Percentiles rank a stretch among this genome's conserved stretches.
phyloP scores from a whole-genome alignment of 2,888 invertebrate species.

The Globia sparganii region DNA sequence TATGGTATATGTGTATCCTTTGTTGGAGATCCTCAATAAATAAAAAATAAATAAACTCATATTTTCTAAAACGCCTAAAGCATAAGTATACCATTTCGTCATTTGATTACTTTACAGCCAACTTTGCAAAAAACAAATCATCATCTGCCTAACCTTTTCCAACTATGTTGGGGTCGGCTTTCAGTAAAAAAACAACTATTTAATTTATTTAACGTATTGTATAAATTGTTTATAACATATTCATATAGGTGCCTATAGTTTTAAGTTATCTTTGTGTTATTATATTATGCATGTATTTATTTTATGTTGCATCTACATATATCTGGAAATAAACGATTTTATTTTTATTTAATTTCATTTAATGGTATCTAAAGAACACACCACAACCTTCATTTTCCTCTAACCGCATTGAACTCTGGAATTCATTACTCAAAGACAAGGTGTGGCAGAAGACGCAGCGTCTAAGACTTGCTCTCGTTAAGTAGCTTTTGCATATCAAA shows the following conservation, averaged over 20 bases:
- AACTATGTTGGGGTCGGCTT: too few relatives aligned
- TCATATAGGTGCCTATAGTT: too few relatives aligned
- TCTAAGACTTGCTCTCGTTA: constrained; percentile 53
- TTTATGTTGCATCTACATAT: too few relatives aligned
- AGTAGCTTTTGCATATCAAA: constrained; percentile 65
- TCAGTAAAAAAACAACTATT: background rate
- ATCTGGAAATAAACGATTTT: background rate
- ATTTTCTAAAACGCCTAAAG: background rate
- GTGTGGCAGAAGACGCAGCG: constrained; percentile 10
- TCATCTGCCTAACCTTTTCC: too few relatives aligned
- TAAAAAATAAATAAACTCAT: too few relatives aligned
- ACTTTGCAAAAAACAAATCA: background rate
- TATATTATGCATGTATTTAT: too few relatives aligned
- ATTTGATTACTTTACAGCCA: background rate
- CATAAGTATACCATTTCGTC: background rate
- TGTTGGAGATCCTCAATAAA: too few relatives aligned
- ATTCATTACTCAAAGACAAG: constrained; percentile 50
- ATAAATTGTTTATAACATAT: too few relatives aligned
- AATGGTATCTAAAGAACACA: background rate
- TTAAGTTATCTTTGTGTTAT: too few relatives aligned
- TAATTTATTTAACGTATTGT: background rate
- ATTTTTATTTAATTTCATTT: background rate
- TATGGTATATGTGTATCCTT: too few relatives aligned
- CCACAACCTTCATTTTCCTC: background rate
- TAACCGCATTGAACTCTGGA: constrained; percentile 24